Base-by-base conservation (phyloP, 1,140 invertebrate genomes). In the Brachystomella parvula region DNA sequence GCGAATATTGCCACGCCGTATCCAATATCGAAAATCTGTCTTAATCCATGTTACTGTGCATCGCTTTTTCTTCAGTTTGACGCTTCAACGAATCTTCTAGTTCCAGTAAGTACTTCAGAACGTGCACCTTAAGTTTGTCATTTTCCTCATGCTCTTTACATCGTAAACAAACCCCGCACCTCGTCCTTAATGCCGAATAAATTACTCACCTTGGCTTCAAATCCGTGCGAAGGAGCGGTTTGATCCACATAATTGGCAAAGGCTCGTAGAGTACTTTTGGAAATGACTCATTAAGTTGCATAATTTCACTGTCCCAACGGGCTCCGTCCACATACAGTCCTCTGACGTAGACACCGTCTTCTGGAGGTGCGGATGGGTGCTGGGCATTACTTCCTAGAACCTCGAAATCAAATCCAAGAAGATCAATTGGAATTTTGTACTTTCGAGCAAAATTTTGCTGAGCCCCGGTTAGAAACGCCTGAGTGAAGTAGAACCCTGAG, bases 401-500 rank as follows among this genome's bases (percentile, higher is more conserved):
- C 75, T 86, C 79, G 75, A 89, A 95, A 75, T 93, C 87, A 74
- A 92, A 96, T 26, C 84, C 82, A 3, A 96, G 80, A 64, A 94
- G 83, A 82, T 96, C 92, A 70, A 96, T 95, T 3, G 93, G 90
- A 68, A 94, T 91, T 49, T 84, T 85, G 78, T 90, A 90, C 78
- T 92, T 94, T 71, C 94, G 82, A 3, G 94, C 92, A 79, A 84
- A 96, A 79, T 95, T 96, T 80, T 97, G 94, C 73, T 92, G 86
- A 21, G 87, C 89, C 35, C 92, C 94, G 3, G 94, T 97, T 19
- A 97, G 80, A 79, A 97, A 97, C 3, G 93, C 92, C 81, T 96
- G 93, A 0, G 94, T 94, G 76, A 96, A 96, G 77, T 88, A 97
- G 78, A 98, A 96, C 24, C 92, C 94, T 0, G 93, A 92, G 32